Evolutionary conservation across 1,140 invertebrate genomes (phyloP).

Genomic region (Aphelinus certus): DNA sequence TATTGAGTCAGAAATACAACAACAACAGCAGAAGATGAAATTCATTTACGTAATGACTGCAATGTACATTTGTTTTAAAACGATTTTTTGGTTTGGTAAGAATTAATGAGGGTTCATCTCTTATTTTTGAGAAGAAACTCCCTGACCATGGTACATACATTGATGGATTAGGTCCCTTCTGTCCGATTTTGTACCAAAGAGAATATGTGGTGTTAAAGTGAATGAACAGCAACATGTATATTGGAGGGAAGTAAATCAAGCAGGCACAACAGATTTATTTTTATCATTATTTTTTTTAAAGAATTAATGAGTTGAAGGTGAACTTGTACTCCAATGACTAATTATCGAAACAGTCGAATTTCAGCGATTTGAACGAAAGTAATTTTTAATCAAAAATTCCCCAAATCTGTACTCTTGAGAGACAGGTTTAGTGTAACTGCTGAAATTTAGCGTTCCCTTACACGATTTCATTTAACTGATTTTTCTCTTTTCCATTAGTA

Average conservation of each 20-base stretch:
- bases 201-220: background rate
- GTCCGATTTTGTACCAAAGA: slow-evolving; percentile 17
- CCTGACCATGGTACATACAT: slow-evolving; percentile 18
- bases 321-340: slow-evolving; percentile 16
- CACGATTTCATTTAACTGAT: slow-evolving; percentile 7
- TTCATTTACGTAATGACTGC: slow-evolving; percentile 82
- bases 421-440: slow-evolving; percentile 22
- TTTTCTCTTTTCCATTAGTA: slow-evolving; percentile 20
- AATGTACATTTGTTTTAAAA: slow-evolving; percentile 85
- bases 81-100: slow-evolving; percentile 84
- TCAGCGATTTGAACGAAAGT: slow-evolving; percentile 7
- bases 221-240: background rate
- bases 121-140: slow-evolving; percentile 5
- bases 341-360: slow-evolving; percentile 18
- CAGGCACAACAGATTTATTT: slow-evolving; percentile 4
- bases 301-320: background rate
- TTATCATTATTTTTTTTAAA: slow-evolving; percentile 4
- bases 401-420: background rate
- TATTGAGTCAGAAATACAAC: slow-evolving; percentile 82
- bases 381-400: slow-evolving; percentile 27
- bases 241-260: background rate
- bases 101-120: slow-evolving; percentile 47
- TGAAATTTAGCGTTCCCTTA: slow-evolving; percentile 4
- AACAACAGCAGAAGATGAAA: slow-evolving; percentile 83
- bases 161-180: background rate